Base-by-base conservation (phyloP, 2,113 vertebrate genomes). In the Antigone vipio region DNA sequence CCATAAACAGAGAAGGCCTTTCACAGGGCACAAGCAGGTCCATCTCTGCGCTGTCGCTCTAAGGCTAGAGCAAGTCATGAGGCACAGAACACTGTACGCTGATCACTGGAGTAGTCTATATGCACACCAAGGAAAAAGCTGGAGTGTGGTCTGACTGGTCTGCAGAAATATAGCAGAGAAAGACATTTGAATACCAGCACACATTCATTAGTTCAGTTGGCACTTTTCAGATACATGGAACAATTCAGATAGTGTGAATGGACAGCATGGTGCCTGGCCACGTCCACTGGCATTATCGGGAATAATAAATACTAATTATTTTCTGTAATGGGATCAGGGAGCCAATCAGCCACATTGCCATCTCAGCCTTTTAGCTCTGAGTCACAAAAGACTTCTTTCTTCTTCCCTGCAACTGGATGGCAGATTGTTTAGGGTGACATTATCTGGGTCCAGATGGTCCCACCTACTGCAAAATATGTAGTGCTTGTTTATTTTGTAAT, bases 391-490 rank as follows among this genome's bases (percentile, higher is more conserved):
- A 34, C 13, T 62, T 81, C 42, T 84, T 42, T 80, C 76, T 82
- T 79, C 88, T 93, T 94, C 53, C 81, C 83, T 73, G 44, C 94
- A 96, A 89, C 95, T 96, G 95, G 95, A 83, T 91, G 55, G 87
- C 95, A 98, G 96, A 97, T 94, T 96, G 94, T 89, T 84, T 94
- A 94, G 97, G 91, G 85, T 97, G 95, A 85, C 68, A 86, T 96
- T 88, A 71, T 72, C 76, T 85, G 74, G 34, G 50, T 94, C 74
- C 97, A 98, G 95, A 97, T 96, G 97, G 97, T 95, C 58, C 92
- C 92, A 96, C 95, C 96, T 95, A 97, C 94, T 89, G 52, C 81
- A 94, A 94, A 96, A 92, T 94, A 92, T 87, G 96, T 76, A 64
- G 23, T 83, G 32, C 88, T 95, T 95, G 45, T 97, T 97, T 97